Evolutionary conservation across 37 sponge, comb jelly and placozoan genomes (phyloP), one percentile per base, ranked within the genome.

Genomic region (Agelas oroides): DNA sequence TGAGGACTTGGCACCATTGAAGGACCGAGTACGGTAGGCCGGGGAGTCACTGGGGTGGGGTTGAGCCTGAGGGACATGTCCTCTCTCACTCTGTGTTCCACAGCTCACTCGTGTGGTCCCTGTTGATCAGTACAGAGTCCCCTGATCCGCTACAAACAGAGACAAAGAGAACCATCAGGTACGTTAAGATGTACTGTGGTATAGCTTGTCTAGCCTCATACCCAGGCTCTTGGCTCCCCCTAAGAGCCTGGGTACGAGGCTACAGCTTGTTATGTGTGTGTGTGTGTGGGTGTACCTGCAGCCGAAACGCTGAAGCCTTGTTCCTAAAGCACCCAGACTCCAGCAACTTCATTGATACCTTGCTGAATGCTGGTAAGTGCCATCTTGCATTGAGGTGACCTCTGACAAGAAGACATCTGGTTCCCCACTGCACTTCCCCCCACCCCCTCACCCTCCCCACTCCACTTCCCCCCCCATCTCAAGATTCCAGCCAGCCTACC

Each of bases 111-210:
- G 46, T 82, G 34, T 88, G 89, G 89, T 35, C 23, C 15, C 41
- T 72, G 13, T 60, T 82, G 40, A 58, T 11, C 63, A 59, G 11
- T 36, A 23, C 52, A 0, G 70, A 82, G 13, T 69, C 41, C 65
- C 40, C 84, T n/a, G 61, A 59, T 5, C 40, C 83, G 8, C 70
- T 88, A 12, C 64, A 57, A 27, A 2, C 66, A n/a, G 77, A 76
- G 55, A 56, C 71, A 19, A 55, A 46, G 27, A 82, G 70, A 66
- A 35, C 82, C 30, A 56, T 88, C 35, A 87, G 88, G 88, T 81
- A 35, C 3, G 60, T 18, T 5, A n/a, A n/a, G n/a, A n/a, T n/a
- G n/a, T n/a, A n/a, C n/a, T n/a, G n/a, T n/a, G n/a, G n/a, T n/a
- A n/a, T n/a, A n/a, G n/a, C n/a, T n/a, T n/a, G n/a, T n/a, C n/a